Conservation (phyloP, 2,797 vertebrate genomes). For the Acanthis flammea region DNA sequence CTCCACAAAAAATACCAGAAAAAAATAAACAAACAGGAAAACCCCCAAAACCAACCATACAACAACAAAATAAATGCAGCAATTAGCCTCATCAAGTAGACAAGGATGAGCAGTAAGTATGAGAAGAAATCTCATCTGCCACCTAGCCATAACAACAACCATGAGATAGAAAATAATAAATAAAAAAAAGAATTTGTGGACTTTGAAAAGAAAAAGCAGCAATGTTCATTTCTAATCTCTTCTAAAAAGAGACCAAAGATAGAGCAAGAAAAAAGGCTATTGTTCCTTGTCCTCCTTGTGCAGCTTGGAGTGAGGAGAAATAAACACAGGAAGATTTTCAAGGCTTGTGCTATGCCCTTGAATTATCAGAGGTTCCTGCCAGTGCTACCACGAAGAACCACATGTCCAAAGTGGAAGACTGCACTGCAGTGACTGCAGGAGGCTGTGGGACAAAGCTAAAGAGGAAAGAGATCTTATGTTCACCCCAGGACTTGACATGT, state of each 20-base stretch:
- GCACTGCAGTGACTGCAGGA: neutral
- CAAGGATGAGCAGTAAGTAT: neutral
- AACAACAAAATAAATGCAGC: neutral
- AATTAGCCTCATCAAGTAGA: neutral
- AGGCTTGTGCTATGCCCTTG: neutral
- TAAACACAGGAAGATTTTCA: neutral
- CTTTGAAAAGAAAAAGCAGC: neutral
- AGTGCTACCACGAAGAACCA: neutral
- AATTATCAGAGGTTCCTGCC: neutral
- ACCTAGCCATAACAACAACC: neutral
- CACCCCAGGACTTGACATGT: neutral
- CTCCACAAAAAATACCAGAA: too few species aligned
- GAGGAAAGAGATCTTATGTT: neutral
- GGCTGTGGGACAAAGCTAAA: neutral
- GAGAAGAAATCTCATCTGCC: neutral
- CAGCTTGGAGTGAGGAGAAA: neutral
- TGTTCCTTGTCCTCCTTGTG: neutral
- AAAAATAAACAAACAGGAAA: neutral
- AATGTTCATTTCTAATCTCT: neutral
- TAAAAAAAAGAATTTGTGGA: neutral
- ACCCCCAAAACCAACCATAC: neutral
- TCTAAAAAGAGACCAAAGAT: neutral
- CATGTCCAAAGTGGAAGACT: neutral
- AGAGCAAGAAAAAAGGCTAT: rapidly evolving
- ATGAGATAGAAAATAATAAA: neutral